Base-by-base conservation (phyloP, 2,888 invertebrate genomes). In the Hypena proboscidalis region DNA sequence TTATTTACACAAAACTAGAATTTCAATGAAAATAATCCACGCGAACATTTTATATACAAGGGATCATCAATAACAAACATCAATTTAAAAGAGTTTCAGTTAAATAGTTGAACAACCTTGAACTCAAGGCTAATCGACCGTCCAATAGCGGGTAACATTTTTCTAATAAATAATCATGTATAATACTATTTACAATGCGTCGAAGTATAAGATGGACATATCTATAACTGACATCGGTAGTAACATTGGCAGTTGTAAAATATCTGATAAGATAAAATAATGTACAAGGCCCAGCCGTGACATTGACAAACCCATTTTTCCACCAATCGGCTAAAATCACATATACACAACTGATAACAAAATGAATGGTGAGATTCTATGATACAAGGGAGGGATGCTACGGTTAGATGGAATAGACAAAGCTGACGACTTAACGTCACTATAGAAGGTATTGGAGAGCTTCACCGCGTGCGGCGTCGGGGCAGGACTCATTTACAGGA, bases 401-500 rank as follows among this genome's bases (percentile, higher is more conserved):
- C 45, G 68, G 68, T 66, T 75, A 84, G 86, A 88, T 88, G 85
- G 86, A 86, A 82, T 68, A 83, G 84, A 85, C 83, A 68, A 69
- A 66, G 62, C 52, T 70, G 52, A 56, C 40, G 36, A 38, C 39
- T 36, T 51, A 51, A 63, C 45, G 50, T 55, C 43, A 50, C 67
- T 53, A 59, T 52, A 62, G 58, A 64, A 22, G 55, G 58, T 59
- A 70, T 65, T 58, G 61, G 66, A 66, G 74, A 74, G 66, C 74
- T 73, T 68, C 69, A 58, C 67, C 60, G 68, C 67, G 58, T 48
- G 31, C 47, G 44, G 23, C 38, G 37, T 39, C 32, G 26, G 30
- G 21, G 29, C 62, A 62, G 46, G 65, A 52, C 58, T 52, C 51
- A 58, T 92, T 53, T 96, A 98, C 81, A 98, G 93, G 87, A 99